Evolutionary conservation across 2,113 vertebrate genomes (phyloP).

Genomic region (Phrynosoma platyrhinos): DNA sequence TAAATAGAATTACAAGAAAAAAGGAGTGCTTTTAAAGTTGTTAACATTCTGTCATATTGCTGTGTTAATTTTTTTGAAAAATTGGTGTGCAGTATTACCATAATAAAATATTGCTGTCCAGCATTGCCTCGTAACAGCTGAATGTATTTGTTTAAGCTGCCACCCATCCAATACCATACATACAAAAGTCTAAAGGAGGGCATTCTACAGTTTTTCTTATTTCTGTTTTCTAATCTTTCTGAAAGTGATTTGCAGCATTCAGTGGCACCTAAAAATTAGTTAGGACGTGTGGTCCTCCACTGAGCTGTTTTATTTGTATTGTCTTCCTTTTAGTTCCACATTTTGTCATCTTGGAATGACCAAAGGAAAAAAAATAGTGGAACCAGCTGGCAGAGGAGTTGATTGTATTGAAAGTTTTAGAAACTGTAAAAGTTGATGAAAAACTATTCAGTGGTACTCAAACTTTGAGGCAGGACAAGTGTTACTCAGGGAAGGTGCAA

Average conservation of each 20-base stretch:
- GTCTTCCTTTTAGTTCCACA: too few species aligned
- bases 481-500: too few species aligned
- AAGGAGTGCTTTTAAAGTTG: background rate
- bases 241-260: background rate
- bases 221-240: background rate
- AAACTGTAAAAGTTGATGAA: too few species aligned
- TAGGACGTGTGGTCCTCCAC: background rate
- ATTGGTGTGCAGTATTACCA: too few species aligned
- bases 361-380: background rate
- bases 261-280: background rate
- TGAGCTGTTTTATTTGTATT: background rate
- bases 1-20: background rate
- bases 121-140: background rate
- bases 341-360: background rate
- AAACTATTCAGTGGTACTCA: too few species aligned
- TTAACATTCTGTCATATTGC: background rate
- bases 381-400: too few species aligned
- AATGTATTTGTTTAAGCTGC: background rate
- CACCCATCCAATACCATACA: background rate
- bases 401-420: too few species aligned
- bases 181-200: background rate
- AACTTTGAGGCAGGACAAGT: too few species aligned
- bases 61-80: too few species aligned
- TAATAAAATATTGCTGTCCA: background rate
- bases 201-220: background rate